phyloP scores from a whole-genome alignment of 2,888 invertebrate genomes.

The Theristus sp. region DNA sequence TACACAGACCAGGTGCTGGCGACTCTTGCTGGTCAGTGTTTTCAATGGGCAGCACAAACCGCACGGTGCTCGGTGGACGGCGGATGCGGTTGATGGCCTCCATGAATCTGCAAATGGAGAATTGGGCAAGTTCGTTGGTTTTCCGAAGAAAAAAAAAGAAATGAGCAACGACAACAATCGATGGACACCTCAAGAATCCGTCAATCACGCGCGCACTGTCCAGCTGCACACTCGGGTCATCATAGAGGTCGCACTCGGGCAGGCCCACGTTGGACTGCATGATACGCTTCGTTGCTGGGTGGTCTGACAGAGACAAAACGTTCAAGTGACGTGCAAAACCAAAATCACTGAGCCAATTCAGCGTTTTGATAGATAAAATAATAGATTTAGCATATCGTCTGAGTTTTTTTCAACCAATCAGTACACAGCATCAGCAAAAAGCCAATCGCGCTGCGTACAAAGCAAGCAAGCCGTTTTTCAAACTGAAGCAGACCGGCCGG shows the following conservation, averaged over 20 bases:
- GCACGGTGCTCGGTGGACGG: constrained; percentile 36
- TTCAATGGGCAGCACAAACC: neutral
- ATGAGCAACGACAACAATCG: neutral
- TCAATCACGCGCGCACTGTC: neutral
- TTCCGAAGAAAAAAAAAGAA: too few species aligned
- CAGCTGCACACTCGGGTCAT: neutral
- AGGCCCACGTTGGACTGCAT: neutral
- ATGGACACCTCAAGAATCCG: neutral
- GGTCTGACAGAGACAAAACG: too few species aligned
- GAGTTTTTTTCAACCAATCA: too few species aligned
- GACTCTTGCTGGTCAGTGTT: neutral
- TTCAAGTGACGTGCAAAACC: too few species aligned
- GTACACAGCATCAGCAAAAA: too few species aligned
- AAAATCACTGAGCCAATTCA: too few species aligned
- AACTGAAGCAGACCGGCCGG: constrained; percentile 51
- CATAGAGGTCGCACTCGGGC: neutral
- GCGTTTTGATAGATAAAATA: too few species aligned
- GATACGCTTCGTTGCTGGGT: neutral
- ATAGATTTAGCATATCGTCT: too few species aligned
- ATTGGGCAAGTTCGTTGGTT: too few species aligned
- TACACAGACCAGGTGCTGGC: neutral
- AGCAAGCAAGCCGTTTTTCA: too few species aligned
- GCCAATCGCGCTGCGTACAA: too few species aligned
- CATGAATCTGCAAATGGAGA: constrained; percentile 43
- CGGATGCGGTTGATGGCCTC: constrained; percentile 73